Conservation (phyloP, 2,797 vertebrate genomes). For the Halcyon smyrnensis region DNA sequence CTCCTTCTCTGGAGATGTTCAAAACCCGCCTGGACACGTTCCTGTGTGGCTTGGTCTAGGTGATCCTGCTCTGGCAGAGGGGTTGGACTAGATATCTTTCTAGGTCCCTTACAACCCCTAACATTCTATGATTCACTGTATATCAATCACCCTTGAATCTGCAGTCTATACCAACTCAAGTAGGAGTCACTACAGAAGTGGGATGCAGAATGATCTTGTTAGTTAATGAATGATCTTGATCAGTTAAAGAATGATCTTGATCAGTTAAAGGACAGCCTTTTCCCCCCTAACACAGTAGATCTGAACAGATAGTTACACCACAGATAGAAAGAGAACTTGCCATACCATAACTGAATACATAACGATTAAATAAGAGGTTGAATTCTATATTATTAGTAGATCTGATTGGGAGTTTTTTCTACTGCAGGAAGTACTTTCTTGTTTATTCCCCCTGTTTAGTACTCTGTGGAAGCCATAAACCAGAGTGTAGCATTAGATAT, state of each 20-base stretch:
- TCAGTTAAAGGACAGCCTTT: neutral
- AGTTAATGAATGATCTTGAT: too few species aligned
- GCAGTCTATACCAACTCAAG: neutral
- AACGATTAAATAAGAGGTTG: neutral
- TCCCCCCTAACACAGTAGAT: fast-evolving
- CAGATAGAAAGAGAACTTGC: neutral
- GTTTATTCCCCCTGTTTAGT: neutral
- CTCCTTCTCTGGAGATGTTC: too few species aligned
- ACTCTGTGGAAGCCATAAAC: neutral
- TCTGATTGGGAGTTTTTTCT: neutral
- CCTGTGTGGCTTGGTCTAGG: too few species aligned
- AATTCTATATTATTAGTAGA: neutral
- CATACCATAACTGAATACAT: neutral
- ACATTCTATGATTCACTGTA: neutral
- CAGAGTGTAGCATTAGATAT: fast-evolving
- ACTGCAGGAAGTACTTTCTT: neutral
- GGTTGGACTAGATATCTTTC: too few species aligned
- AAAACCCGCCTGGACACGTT: too few species aligned
- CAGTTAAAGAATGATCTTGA: neutral
- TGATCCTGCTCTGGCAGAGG: too few species aligned
- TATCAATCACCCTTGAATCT: neutral
- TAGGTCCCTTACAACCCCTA: too few species aligned
- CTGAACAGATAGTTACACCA: neutral
- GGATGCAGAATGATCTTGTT: neutral
- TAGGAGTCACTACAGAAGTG: neutral